Percentiles rank a stretch among this genome's conserved stretches.
Conservation (phyloP, 1,140 invertebrate species). For the Orchesella cincta region DNA sequence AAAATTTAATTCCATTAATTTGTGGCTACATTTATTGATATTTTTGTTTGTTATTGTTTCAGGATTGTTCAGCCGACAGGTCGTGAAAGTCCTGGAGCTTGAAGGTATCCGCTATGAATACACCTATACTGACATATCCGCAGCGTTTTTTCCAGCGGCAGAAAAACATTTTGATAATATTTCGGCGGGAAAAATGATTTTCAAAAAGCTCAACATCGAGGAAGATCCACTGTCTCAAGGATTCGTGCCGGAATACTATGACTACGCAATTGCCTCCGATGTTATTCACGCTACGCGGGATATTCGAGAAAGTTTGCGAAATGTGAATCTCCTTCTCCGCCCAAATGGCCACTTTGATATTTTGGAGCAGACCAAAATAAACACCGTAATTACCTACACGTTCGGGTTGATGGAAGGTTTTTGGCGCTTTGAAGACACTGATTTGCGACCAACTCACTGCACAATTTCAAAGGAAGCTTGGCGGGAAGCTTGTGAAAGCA, state of each 20-base stretch:
- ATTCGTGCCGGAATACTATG: slow-evolving; percentile 32
- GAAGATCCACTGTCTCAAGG: slow-evolving; percentile 32
- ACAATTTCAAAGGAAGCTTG: not conserved
- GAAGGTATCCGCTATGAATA: not conserved
- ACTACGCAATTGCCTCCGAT: slow-evolving; percentile 23
- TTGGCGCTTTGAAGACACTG: not conserved
- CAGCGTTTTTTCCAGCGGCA: not conserved
- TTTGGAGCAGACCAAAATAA: not conserved
- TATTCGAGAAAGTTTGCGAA: not conserved
- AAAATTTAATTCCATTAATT: no score
- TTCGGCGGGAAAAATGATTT: not conserved
- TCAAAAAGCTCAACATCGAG: slow-evolving; percentile 32
- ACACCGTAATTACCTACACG: not conserved
- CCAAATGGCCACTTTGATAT: not conserved
- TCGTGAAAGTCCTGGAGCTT: slow-evolving; percentile 10
- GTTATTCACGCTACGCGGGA: not conserved
- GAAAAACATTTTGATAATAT: not conserved
- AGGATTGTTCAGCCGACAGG: not conserved
- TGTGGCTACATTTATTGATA: no score
- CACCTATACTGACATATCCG: not conserved
- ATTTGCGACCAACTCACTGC: not conserved
- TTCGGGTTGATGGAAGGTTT: not conserved
- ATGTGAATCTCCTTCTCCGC: not conserved
- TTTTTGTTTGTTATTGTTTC: no score
- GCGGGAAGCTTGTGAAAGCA: not conserved